Base-by-base conservation (phyloP, 2,888 invertebrate species). In the Idaea straminata region DNA sequence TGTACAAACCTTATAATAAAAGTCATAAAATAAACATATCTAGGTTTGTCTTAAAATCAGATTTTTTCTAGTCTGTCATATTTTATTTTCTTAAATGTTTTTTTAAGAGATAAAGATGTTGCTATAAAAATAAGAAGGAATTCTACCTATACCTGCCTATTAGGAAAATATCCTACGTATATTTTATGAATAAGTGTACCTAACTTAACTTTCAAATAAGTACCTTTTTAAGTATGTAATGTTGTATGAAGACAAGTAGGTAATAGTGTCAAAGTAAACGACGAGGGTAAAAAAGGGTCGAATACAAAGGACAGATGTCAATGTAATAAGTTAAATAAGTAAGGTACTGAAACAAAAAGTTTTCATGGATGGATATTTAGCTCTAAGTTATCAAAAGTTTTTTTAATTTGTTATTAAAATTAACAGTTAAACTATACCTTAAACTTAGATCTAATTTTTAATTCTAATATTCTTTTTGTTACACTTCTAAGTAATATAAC, bases 281-380 rank as follows among this genome's bases (percentile, higher is more conserved):
- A 47, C 47, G 47, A 47, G 47, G 47, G 47, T 47, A 7, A 5
- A 13, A 47, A 47, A 47, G 47, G 47, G 47, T 47, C 47, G 47
- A 47, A 47, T 10, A 47, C 47, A 47, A 47, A 13, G 47, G 47
- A 47, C 47, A 47, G 47, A 47, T 47, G 47, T 47, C 47, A 13
- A 47, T 65, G 62, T 47, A 47, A 47, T 47, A 47, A 47, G 47
- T 68, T 66, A 62, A 58, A 35, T 62, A 67, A 57, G 57, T 70
- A 64, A 70, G 15, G 67, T 47, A 47, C 47, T 47, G 47, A 47
- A 47, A 47, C 47, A 47, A 47, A 38, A 47, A 47, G 4, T 7
- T 4, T 7, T 47, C 47, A 47, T 13, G 6, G 3, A 36, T 36
- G 36, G 38, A 38, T 38, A 10, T 38, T 38, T 38, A 10, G 13